Base-by-base conservation (phyloP, 2,113 vertebrate genomes). In the Chloroceryle aenea region DNA sequence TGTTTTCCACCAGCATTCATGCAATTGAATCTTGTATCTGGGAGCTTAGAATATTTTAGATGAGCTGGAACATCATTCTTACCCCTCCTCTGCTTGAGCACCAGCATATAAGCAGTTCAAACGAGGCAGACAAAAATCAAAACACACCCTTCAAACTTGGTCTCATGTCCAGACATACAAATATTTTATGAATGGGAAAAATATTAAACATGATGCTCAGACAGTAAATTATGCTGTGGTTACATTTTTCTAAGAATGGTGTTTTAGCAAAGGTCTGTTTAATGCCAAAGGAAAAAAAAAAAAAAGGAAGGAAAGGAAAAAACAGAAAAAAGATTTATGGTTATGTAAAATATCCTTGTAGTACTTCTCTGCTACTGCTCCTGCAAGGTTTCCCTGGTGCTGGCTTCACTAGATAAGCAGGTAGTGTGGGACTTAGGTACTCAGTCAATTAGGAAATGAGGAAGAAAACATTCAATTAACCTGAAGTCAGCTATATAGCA, bases 121-220 rank as follows among this genome's bases (percentile, higher is more conserved):
- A 79, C 73, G 69, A 92, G 75, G 40, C 89, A 96, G 79, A 90
- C 76, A 82, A 95, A 61, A 90, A 84, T 74, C 80, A 92, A 90
- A 93, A 92, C 83, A 78, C 30, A 78, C 66, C 48, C 85, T 84
- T 71, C 83, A 61, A 92, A 55, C 64, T 42, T 52, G 83, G 82
- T 80, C 81, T 86, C 55, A 59, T 67, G 64, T 92, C 90, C 90
- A 97, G 83, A 90, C 80, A 64, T 12, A 38, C 20, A 94, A 95
- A 27, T 84, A 90, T 92, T 92, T 75, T 89, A 75, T 93, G 95
- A 94, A 93, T 90, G 76, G 82, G 38, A 63, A 92, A 90, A 96
- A 75, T 89, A 94, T 84, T 81, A 90, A 95, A 81, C 47, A 80
- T 30, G 86, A 84, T 84, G 85, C 55, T 81, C 63, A 88, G 75